Evolutionary conservation across 2,113 vertebrate species (phyloP).

Genomic region (human (Homo sapiens)): DNA sequence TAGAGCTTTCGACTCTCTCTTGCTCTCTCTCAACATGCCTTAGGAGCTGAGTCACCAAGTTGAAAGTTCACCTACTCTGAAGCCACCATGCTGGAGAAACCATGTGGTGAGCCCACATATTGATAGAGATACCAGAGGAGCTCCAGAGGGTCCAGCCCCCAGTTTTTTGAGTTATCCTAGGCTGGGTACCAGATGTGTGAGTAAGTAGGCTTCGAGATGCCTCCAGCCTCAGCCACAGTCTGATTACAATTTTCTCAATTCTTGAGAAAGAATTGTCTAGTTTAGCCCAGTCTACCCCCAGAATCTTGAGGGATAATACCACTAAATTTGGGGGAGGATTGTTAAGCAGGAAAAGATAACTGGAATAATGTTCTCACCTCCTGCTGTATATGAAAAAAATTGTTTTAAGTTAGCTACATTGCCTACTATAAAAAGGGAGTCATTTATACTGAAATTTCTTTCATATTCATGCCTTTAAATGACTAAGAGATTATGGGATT

Average conservation of each 20-base stretch:
- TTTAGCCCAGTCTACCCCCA: background rate
- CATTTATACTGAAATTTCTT: background rate
- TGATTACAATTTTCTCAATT: background rate
- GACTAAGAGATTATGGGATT: background rate
- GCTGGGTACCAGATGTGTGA: background rate
- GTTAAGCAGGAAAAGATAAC: background rate
- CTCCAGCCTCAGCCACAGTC: background rate
- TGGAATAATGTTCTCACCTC: background rate
- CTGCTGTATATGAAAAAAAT: background rate
- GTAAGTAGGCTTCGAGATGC: background rate
- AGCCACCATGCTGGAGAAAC: background rate
- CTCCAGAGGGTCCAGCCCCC: background rate
- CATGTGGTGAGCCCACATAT: background rate
- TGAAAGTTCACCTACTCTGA: background rate
- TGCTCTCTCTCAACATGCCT: background rate
- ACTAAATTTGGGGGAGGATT: background rate
- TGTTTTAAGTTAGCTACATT: conserved; percentile 16
- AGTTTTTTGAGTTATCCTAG: background rate
- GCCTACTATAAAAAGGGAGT: background rate
- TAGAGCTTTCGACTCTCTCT: background rate
- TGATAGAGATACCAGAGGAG: background rate
- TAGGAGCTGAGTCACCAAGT: background rate
- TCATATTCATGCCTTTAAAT: background rate
- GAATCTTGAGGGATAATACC: background rate
- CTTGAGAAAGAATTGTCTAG: background rate